Evolutionary conservation across 1,140 invertebrate genomes (phyloP).

Genomic region (Drosophila kohkoa): DNA sequence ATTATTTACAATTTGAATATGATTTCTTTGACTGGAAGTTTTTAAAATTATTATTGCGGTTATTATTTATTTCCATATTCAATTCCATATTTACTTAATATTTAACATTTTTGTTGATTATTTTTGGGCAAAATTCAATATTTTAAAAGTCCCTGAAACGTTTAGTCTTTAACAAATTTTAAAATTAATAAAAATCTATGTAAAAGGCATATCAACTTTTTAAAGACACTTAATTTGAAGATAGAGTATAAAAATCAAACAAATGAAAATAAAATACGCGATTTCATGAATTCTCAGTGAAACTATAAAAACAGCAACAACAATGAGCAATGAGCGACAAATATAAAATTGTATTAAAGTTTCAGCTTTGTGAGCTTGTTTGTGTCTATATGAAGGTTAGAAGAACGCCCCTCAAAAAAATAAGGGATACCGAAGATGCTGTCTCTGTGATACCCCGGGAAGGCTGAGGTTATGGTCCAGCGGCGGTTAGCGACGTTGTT

Average conservation of each 20-base stretch:
- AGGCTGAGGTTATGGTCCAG: conserved; percentile 33
- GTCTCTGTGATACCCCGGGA: conserved; percentile 7
- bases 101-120: too few relatives aligned
- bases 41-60: too few relatives aligned
- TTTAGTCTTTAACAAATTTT: too few relatives aligned
- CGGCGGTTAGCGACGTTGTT: background rate
- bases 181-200: too few relatives aligned
- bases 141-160: too few relatives aligned
- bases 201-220: background rate
- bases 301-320: conserved; percentile 14
- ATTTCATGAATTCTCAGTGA: conserved; percentile 3
- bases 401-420: background rate
- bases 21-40: too few relatives aligned
- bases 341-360: conserved; percentile 41
- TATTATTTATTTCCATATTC: too few relatives aligned
- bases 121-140: too few relatives aligned
- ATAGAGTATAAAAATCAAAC: conserved; percentile 18
- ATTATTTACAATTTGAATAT: background rate
- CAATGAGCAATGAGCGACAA: conserved; percentile 26
- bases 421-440: conserved; percentile 55
- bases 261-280: conserved; percentile 21
- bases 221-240: background rate
- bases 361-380: background rate
- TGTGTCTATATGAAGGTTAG: background rate
- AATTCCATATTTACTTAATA: too few relatives aligned